Evolutionary conservation across 2,113 vertebrate species (phyloP).

Genomic region (Calyptommatus sinebrachiatus): DNA sequence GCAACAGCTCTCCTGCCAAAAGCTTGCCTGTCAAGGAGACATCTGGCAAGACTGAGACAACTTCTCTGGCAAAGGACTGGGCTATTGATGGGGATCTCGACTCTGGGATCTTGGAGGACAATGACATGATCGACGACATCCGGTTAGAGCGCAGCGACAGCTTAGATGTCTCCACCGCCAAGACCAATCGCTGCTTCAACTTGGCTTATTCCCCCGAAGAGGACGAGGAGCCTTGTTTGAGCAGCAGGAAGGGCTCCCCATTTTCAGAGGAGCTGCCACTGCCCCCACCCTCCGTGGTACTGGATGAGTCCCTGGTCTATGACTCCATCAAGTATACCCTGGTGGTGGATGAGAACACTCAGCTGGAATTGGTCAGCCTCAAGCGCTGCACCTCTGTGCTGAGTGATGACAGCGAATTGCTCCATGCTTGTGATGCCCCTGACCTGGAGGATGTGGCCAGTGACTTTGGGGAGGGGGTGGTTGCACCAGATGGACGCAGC

Average conservation of each 20-base stretch:
- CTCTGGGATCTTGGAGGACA: conserved; percentile 51
- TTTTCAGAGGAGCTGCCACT: conserved; percentile 67
- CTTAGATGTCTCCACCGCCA: conserved; percentile 78
- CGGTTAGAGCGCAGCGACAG: conserved; percentile 50
- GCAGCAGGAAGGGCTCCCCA: conserved; percentile 64
- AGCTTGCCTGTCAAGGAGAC: accelerated
- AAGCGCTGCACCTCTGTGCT: conserved; percentile 90
- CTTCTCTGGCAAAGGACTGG: neutral
- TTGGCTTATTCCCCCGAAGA: conserved; percentile 80
- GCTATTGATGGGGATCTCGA: conserved; percentile 39
- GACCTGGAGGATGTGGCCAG: conserved; percentile 66
- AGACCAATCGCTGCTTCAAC: conserved; percentile 84
- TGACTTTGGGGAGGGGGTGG: conserved; percentile 71
- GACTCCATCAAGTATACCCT: conserved; percentile 96
- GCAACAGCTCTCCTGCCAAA: neutral
- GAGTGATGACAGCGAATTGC: conserved; percentile 85
- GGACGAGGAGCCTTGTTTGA: conserved; percentile 73
- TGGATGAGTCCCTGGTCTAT: conserved; percentile 87
- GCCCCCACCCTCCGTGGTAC: conserved; percentile 25
- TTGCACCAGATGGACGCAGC: conserved; percentile 51
- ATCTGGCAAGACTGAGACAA: accelerated
- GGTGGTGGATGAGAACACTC: conserved; percentile 96
- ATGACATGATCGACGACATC: conserved; percentile 53
- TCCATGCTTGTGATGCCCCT: conserved; percentile 80
- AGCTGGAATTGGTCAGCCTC: conserved; percentile 93